phyloP scores from a whole-genome alignment of 2,888 invertebrate genomes.

The Chymomyza amoena region DNA sequence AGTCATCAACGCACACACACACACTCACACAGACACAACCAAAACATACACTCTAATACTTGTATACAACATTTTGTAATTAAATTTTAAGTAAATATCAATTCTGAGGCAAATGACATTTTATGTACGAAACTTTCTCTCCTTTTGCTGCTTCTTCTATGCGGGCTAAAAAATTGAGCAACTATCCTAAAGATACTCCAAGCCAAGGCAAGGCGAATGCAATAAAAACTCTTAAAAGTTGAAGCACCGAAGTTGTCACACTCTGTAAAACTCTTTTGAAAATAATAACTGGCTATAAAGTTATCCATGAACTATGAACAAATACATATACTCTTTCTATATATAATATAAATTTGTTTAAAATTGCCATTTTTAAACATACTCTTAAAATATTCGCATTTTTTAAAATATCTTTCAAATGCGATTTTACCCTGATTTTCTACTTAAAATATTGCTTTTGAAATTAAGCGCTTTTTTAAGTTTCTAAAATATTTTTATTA shows the following conservation, averaged over 20 bases:
- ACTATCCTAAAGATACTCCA: constrained; percentile 6
- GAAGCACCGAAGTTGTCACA: neutral
- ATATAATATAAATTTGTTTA: no score
- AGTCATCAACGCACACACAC: constrained; percentile 13
- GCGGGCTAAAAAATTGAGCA: constrained; percentile 57
- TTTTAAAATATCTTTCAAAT: no score
- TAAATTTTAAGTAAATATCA: constrained; percentile 62
- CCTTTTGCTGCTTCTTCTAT: constrained; percentile 22
- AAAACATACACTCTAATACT: neutral
- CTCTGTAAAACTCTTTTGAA: neutral
- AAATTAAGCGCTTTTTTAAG: no score
- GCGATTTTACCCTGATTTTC: no score
- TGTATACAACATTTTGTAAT: constrained; percentile 55
- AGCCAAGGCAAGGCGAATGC: constrained; percentile 1
- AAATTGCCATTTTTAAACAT: no score
- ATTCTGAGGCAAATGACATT: constrained; percentile 48
- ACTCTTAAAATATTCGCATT: no score
- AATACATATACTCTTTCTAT: no score
- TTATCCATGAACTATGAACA: no score
- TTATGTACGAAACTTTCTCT: constrained; percentile 19
- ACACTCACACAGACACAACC: neutral
- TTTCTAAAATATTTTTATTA: no score
- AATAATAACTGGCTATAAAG: no score
- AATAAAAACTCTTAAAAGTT: constrained; percentile 9
- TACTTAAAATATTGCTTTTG: no score